Conservation (phyloP, 92 coral and sea anemone species). For the Zoanthus solanderi region DNA sequence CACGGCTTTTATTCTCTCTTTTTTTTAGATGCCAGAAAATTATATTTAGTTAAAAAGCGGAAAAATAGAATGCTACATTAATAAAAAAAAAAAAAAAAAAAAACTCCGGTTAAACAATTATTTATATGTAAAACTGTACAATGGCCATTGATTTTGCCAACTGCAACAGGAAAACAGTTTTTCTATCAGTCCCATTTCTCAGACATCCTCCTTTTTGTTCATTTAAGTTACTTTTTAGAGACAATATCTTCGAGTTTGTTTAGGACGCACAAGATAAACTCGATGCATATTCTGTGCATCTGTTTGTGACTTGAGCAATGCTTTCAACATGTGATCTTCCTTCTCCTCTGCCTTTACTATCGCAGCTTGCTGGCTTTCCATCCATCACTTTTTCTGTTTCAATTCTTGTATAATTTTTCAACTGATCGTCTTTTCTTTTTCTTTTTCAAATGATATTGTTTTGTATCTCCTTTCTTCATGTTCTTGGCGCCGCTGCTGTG, state of each 20-base stretch:
- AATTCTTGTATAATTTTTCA: too few species aligned
- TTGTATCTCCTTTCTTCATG: too few species aligned
- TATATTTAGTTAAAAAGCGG: background rate
- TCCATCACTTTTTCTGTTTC: too few species aligned
- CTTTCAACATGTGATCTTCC: constrained; percentile 1
- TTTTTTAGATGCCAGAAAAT: constrained; percentile 15
- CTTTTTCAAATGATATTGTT: too few species aligned
- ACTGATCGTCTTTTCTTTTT: too few species aligned
- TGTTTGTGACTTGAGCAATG: constrained; percentile 15
- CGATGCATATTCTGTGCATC: constrained; percentile 3
- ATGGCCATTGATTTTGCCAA: constrained; percentile 3
- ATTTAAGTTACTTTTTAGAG: background rate
- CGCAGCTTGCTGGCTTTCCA: constrained; percentile 4
- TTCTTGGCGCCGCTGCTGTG: too few species aligned
- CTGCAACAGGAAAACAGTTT: background rate
- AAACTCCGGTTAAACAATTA: constrained; percentile 15
- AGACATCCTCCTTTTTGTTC: constrained; percentile 15
- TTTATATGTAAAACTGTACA: constrained; percentile 12
- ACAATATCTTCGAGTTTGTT: background rate
- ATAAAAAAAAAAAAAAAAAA: too few species aligned
- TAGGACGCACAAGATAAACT: background rate
- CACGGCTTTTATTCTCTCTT: too few species aligned
- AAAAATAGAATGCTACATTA: background rate
- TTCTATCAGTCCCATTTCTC: background rate
- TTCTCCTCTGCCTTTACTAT: constrained; percentile 8